Percentiles rank a stretch among this genome's conserved stretches.
These are phyloP conservation scores for Drosophila paucipuncta DNA, from an alignment of 2,888 invertebrate genomes.

Conservation along the genomic window DNA sequence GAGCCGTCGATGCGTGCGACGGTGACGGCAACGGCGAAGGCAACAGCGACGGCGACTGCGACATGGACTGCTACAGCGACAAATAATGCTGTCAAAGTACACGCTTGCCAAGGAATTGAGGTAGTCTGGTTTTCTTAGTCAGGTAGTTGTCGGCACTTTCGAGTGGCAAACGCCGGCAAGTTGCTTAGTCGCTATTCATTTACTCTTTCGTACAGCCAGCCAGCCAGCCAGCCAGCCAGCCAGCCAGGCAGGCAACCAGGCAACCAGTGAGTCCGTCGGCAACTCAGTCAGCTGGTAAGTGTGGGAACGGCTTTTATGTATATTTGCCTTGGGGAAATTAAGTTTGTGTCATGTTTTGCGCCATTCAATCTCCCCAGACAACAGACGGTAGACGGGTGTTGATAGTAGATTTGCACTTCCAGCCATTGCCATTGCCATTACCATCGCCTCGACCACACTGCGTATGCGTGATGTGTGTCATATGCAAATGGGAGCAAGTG, in stretches of 20 bases:
- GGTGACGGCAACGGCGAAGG: no score
- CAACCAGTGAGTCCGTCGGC: slow-evolving; percentile 4
- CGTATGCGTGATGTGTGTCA: slow-evolving; percentile 63
- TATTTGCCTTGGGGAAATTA: slow-evolving; percentile 78
- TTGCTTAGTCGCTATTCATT: slow-evolving; percentile 39
- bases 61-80: not conserved
- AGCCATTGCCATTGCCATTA: slow-evolving; percentile 12
- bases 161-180: slow-evolving; percentile 24
- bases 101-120: slow-evolving; percentile 12
- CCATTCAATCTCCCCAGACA: slow-evolving; percentile 57
- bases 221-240: not conserved
- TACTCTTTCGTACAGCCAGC: slow-evolving; percentile 15
- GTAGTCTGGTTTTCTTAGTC: slow-evolving; percentile 10
- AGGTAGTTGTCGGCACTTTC: slow-evolving; percentile 23
- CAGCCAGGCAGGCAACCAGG: not conserved
- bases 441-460: slow-evolving; percentile 40
- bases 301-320: slow-evolving; percentile 48
- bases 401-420: slow-evolving; percentile 39
- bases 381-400: not conserved
- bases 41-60: not conserved
- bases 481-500: slow-evolving; percentile 64
- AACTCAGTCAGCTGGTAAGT: slow-evolving; percentile 21
- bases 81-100: not conserved
- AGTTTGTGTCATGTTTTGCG: slow-evolving; percentile 78
- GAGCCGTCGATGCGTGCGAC: slow-evolving; percentile 36